A percentile compares a stretch with the other conserved stretches of the same genome.
Evolutionary conservation across 2,797 vertebrate species (phyloP).

Genomic region (Taenioides sp.): DNA sequence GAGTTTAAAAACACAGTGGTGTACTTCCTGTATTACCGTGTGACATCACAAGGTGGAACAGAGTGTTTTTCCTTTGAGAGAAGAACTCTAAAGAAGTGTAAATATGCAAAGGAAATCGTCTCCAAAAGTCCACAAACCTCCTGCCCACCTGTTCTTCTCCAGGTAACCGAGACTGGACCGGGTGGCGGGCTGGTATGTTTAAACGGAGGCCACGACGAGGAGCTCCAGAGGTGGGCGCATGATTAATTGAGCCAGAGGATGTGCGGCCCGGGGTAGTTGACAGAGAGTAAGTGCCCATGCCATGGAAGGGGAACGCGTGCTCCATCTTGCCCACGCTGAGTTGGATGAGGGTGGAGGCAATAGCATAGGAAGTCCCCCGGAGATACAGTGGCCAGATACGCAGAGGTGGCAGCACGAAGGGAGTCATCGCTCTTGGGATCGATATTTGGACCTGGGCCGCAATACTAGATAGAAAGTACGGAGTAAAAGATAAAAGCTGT

Average conservation of each 20-base stretch:
- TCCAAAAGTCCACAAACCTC: conserved; percentile 47
- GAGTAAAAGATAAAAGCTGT: background rate
- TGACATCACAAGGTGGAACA: too few species aligned
- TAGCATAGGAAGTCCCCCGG: conserved; percentile 41
- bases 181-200: conserved; percentile 49
- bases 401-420: conserved; percentile 1
- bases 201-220: conserved; percentile 41
- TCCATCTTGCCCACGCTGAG: conserved; percentile 63
- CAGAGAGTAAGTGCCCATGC: conserved; percentile 67
- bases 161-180: conserved; percentile 42
- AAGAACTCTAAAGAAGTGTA: too few species aligned
- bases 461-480: conserved; percentile 14
- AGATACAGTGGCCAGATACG: conserved; percentile 25
- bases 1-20: too few species aligned
- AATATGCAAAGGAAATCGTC: conserved; percentile 62
- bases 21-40: too few species aligned
- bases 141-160: conserved; percentile 47
- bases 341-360: conserved; percentile 41
- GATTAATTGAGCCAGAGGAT: conserved; percentile 70
- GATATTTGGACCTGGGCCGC: conserved; percentile 26
- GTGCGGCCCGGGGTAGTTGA: conserved; percentile 46
- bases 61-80: too few species aligned
- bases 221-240: conserved; percentile 64
- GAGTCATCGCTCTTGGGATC: conserved; percentile 27
- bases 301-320: conserved; percentile 54